Base-by-base conservation (phyloP, 1,140 invertebrate genomes). In the Holotrichia oblita region DNA sequence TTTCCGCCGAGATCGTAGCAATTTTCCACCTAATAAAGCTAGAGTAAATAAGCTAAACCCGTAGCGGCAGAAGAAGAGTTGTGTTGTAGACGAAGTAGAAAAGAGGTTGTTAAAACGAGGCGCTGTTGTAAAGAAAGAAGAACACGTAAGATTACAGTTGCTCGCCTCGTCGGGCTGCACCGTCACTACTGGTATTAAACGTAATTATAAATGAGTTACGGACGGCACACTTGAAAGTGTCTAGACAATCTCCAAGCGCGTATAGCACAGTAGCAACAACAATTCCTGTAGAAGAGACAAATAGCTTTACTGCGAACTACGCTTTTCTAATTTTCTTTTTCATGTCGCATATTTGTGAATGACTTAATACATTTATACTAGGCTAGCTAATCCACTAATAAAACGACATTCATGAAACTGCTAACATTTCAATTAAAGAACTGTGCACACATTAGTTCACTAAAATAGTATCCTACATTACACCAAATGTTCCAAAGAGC, bases 131-230 rank as follows among this genome's bases (percentile, higher is more conserved):
- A 55, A 69, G 61, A 34, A 69, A 34, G 61, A 64, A 20, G 22
- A 69, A 69, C 61, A 69, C 20, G 17, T 69, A n/a, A 69, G 61
- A 27, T 69, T 69, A 69, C 61, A 14, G 22, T 69, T 69, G 61
- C 61, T 34, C 22, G 61, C 61, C 61, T 69, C 61, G 20, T 27
- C 61, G 27, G 61, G 7, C 24, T 24, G 61, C 22, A 69, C 61
- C 22, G 61, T 34, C 61, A 69, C 61, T 69, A 69, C 61, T 69
- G 61, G 61, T 69, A 69, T 69, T 69, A 69, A 69, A 69, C 61
- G 61, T 69, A 69, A 69, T 69, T 69, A 69, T 69, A 69, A 69
- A 69, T 69, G 61, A 69, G 61, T 69, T 69, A 69, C 61, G 61
- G 61, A 69, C 61, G 24, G 12, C 61, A 17, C 61, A 69, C 61